Base-by-base conservation (phyloP, 2,888 invertebrate genomes). In the Heliothis peltigera region DNA sequence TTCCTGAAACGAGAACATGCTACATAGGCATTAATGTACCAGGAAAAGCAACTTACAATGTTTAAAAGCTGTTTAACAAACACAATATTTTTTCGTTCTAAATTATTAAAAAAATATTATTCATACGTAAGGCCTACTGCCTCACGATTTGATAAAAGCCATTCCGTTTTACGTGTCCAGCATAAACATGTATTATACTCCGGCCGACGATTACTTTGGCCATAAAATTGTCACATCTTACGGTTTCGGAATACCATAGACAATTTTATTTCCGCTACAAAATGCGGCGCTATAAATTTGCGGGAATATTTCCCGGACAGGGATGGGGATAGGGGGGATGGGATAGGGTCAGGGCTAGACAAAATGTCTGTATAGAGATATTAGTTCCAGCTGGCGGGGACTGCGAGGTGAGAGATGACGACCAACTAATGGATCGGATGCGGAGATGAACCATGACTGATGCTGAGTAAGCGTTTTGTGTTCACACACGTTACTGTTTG, bases 261-360 rank as follows among this genome's bases (percentile, higher is more conserved):
- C 57, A 48, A 60, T 77, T 76, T 77, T 79, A 79, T 79, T 77
- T 72, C 62, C 77, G 77, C 62, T 77, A 62, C 61, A 77, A 77
- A 77, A 68, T 62, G 67, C 61, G 56, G 53, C 21, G 56, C 80
- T 62, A 63, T 79, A 77, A 77, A 77, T 77, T 64, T 64, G 47
- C 53, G 7, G 21, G 42, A 61, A 48, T 51, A 64, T 67, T 77
- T 64, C 64, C 68, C 80, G 64, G 22, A 46, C 48, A 39, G 22
- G 47, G 51, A 44, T 15, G 18, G 47, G 56, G 42, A 35, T 48
- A 8, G 1, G 10, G 48, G 56, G 56, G 49, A 15, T 44, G 48
- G 49, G 12, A n/a, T n/a, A 8, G 32, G 22, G 51, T 10, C 43
- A 44, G 44, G 46, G 35, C 46, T 39, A 72, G 67, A 49, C 48